phyloP scores from a whole-genome alignment of 1,140 invertebrate species.

The Hetaerina americana region DNA sequence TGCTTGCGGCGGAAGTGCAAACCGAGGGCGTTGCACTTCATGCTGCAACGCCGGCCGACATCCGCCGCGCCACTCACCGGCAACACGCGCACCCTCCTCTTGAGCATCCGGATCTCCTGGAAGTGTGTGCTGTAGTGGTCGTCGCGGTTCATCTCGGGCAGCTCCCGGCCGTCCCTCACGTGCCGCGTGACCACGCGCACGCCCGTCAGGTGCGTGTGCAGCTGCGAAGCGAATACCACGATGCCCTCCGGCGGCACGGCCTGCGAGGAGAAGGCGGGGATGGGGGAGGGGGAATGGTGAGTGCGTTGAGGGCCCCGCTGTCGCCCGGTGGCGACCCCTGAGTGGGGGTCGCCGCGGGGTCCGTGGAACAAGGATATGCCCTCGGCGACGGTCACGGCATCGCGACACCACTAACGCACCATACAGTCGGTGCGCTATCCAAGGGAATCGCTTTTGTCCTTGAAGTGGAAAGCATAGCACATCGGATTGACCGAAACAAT shows the following conservation, averaged over 20 bases:
- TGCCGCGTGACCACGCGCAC: constrained; percentile 72
- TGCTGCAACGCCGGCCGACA: too few relatives aligned
- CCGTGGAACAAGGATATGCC: not conserved
- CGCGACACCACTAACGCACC: too few relatives aligned
- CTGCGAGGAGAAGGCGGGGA: constrained; percentile 36
- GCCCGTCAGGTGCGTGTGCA: constrained; percentile 94
- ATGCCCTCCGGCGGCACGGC: constrained; percentile 74
- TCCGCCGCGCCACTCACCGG: too few relatives aligned
- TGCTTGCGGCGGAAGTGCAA: too few relatives aligned
- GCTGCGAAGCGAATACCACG: constrained; percentile 85
- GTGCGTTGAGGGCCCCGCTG: too few relatives aligned
- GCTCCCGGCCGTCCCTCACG: constrained; percentile 56
- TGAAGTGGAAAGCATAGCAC: too few relatives aligned
- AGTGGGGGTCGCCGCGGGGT: not conserved
- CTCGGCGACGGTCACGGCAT: too few relatives aligned
- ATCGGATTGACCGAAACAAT: too few relatives aligned
- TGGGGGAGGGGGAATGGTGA: not conserved
- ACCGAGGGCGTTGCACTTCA: too few relatives aligned
- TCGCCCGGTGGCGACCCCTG: not conserved
- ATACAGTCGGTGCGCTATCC: too few relatives aligned
- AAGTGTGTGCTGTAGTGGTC: constrained; percentile 97
- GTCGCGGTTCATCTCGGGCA: constrained; percentile 79
- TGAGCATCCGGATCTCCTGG: constrained; percentile 87
- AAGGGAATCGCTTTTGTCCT: too few relatives aligned
- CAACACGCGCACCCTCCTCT: constrained; percentile 59